A percentile compares a stretch with the other conserved stretches of the same genome.
phyloP scores from a whole-genome alignment of 2,888 invertebrate genomes.

The Anticlea derivata region DNA sequence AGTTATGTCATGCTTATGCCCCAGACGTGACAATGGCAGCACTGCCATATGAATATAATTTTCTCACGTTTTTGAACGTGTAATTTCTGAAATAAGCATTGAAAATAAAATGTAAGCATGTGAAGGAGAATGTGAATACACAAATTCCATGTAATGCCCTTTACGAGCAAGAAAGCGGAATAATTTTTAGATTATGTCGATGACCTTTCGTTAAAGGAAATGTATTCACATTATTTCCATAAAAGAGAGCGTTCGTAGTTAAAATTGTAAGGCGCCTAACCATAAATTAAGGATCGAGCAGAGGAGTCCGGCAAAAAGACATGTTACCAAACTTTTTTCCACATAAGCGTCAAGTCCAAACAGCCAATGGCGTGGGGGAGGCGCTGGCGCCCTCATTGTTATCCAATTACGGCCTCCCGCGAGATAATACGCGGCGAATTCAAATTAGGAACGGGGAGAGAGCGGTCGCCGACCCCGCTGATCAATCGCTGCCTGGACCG shows the following conservation, averaged over 20 bases:
- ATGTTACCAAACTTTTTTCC: constrained; percentile 35
- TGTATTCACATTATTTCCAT: constrained; percentile 25
- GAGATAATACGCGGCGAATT: constrained; percentile 82
- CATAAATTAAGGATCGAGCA: constrained; percentile 19
- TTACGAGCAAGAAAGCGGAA: constrained; percentile 24
- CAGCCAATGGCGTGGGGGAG: constrained; percentile 61
- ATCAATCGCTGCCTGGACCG: constrained; percentile 77
- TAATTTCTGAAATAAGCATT: constrained; percentile 39
- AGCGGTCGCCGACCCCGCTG: constrained; percentile 79
- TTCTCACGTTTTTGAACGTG: constrained; percentile 45
- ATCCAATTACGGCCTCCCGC: constrained; percentile 81
- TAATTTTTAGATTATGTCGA: constrained; percentile 24
- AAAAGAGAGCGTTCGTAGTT: constrained; percentile 19
- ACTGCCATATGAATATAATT: constrained; percentile 48
- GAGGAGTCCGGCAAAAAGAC: constrained; percentile 20
- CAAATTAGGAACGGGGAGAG: constrained; percentile 80
- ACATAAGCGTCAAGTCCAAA: constrained; percentile 54
- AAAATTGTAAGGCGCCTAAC: constrained; percentile 12
- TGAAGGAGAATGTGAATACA: constrained; percentile 30
- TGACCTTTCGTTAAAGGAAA: constrained; percentile 23
- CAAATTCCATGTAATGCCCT: constrained; percentile 28
- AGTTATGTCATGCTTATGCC: constrained; percentile 46
- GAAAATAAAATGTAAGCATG: constrained; percentile 37
- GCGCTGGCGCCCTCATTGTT: constrained; percentile 79
- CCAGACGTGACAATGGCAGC: constrained; percentile 52